phyloP scores from a whole-genome alignment of 2,113 vertebrate genomes.

The Microtus montanus region DNA sequence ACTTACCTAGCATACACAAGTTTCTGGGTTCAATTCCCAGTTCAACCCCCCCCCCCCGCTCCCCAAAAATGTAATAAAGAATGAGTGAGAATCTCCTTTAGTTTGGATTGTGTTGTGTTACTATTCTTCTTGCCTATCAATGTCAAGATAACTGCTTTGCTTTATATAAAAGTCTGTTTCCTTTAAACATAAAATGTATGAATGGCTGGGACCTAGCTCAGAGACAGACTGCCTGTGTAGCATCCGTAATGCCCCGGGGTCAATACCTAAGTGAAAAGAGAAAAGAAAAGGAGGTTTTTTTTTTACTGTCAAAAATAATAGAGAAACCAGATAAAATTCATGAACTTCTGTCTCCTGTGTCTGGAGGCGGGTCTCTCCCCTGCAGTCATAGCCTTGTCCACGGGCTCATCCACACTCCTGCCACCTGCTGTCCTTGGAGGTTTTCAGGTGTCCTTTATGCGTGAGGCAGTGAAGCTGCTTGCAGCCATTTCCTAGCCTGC shows the following conservation, averaged over 20 bases:
- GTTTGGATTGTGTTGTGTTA: not conserved
- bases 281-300: not conserved
- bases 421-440: not conserved
- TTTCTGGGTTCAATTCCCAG: not conserved
- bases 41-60: not conserved
- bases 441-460: not conserved
- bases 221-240: not conserved
- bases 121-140: not conserved
- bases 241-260: not conserved
- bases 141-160: not conserved
- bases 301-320: not conserved
- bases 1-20: not conserved
- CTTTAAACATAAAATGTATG: slow-evolving; percentile 3
- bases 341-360: not conserved
- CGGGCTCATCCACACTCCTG: not conserved
- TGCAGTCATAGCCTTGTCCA: not conserved
- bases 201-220: not conserved
- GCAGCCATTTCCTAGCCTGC: not conserved
- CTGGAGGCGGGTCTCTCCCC: not conserved
- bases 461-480: not conserved
- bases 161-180: slow-evolving; percentile 34
- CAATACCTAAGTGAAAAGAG: not conserved
- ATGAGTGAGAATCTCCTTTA: not conserved
- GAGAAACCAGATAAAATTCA: not conserved
- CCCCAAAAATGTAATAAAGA: not conserved